Base-by-base conservation (phyloP, 2,113 vertebrate species). In the Oncorhynchus nerka region DNA sequence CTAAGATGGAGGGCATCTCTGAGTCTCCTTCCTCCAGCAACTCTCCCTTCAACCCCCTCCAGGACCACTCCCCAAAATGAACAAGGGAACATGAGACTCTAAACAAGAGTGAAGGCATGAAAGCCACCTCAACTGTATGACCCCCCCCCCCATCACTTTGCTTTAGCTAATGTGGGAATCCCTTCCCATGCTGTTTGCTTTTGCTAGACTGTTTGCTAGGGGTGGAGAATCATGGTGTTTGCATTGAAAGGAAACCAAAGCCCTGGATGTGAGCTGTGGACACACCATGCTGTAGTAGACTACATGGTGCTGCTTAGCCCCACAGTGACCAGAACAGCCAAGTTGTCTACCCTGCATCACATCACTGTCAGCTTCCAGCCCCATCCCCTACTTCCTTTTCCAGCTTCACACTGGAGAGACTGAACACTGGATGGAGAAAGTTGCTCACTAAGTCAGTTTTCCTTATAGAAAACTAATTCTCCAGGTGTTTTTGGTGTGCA, bases 31-130 rank as follows among this genome's bases (percentile, higher is more conserved):
- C 96, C 28, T 95, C 95, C 57, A 94, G 94, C 91, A 95, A 94
- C 0, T 95, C 95, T 1, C 93, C 95, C 28, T 91, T 97, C 80
- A 85, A 94, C 57, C 94, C 95, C 2, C 91, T 96, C 11, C 94
- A 96, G 91, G 96, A 97, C 88, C 92, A 95, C 78, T 94, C 95
- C 0, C 93, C 96, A 30, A 99, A 99, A 87, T 95, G 94, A 93
- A 83, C 45, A 7, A 0, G 24, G 39, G 75, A 1, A 72, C 75
- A 73, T 34, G 71, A 80, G 59, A 71, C 70, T 20, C 39, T 49
- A 22, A 20, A 68, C 75, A 9, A 9, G 24, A 32, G 24, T 12
- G 22, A 48, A 30, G 12, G 51, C 8, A 59, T 1, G 30, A 24
- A n/a, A 76, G 24, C 24, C 24, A 34, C 78, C 62, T 51, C 61